phyloP scores from a whole-genome alignment of 2,797 vertebrate species.

The Ciconia nigra region DNA sequence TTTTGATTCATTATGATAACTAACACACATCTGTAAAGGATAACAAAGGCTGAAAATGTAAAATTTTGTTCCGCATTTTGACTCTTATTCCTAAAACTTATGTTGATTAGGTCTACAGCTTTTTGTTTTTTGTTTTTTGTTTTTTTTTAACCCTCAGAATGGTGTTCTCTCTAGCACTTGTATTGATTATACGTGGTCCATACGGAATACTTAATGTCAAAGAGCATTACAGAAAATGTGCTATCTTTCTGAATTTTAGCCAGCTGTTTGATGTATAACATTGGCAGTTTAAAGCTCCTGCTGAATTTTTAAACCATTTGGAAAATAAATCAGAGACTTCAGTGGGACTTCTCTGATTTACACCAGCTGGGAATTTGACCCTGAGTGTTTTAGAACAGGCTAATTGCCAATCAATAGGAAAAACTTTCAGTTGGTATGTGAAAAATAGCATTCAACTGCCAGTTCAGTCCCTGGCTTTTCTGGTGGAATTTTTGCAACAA shows the following conservation, averaged over 20 bases:
- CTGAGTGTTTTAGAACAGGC: background rate
- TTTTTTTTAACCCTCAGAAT: background rate
- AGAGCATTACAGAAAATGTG: background rate
- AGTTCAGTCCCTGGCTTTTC: background rate
- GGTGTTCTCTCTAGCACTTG: background rate
- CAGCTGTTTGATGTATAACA: background rate
- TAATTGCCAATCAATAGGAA: conserved; percentile 25
- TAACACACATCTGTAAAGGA: background rate
- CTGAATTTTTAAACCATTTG: background rate
- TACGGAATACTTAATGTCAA: background rate
- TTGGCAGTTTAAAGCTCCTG: background rate
- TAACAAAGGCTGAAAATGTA: background rate
- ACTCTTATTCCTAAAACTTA: background rate
- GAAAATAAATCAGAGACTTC: background rate
- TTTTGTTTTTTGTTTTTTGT: accelerated
- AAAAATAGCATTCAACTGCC: background rate
- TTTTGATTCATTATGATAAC: background rate
- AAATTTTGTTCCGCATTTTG: background rate
- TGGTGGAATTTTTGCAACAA: background rate
- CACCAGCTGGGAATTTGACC: background rate
- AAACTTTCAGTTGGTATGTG: background rate
- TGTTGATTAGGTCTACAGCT: accelerated
- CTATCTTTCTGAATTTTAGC: background rate
- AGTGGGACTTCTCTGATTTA: background rate
- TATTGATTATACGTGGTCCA: background rate